Evolutionary conservation across 2,888 invertebrate genomes (phyloP), one percentile per base, ranked within the genome.

Genomic region (Toxonevra muliebris): DNA sequence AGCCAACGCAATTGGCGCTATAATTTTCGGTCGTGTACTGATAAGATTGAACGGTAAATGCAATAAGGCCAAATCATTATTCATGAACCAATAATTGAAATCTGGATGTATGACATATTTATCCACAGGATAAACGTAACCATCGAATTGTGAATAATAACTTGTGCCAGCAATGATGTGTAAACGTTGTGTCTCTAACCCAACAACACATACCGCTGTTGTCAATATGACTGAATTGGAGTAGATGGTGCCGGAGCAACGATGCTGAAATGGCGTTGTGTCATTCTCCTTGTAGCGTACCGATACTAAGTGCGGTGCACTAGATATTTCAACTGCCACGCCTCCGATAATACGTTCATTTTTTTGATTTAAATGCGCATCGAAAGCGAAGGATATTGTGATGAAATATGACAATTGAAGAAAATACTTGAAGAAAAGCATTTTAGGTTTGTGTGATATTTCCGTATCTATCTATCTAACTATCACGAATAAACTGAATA

Each of bases 81-180:
- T 85, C 13, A 82, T 82, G 1, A 80, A 84, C 8, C 73, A 75
- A 1, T 77, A 30, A 76, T 85, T 79, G 72, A 82, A 87, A 3
- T 79, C 69, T 9, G 80, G 76, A 73, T 87, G 86, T 19, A 83
- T 81, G 76, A 70, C 76, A 76, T 11, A 84, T 77, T 77, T 17
- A 72, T 74, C 66, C 66, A 75, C 8, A 76, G 76, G 55, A 12
- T 43, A 43, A 15, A 71, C 52, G 30, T 42, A 58, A 45, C 72
- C 72, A 64, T 79, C 77, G 12, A 85, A 87, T 1, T 74, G 65
- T 1, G 81, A 76, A 60, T 79, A 84, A 42, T 80, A 83, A 0
- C 87, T 85, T 1, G 88, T 87, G 0, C 89, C 89, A 9, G 86
- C 88, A 0, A 89, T 86, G 5, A 89, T 75, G 43, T 70, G 54